Base-by-base conservation (phyloP, 2,797 vertebrate species). In the Sciaenops ocellatus region DNA sequence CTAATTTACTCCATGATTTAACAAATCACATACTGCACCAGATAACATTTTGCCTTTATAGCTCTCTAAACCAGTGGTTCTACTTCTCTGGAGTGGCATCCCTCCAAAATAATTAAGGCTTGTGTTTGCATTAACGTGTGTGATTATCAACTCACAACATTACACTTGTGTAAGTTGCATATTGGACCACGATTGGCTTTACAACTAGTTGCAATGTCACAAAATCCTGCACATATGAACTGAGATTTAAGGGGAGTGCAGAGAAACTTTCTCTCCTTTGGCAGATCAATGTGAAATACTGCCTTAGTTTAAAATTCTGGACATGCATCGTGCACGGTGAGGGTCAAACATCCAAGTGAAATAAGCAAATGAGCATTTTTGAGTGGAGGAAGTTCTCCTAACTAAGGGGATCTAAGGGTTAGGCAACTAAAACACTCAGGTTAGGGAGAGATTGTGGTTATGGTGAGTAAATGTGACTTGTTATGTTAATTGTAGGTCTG, bases 1-100 rank as follows among this genome's bases (percentile, higher is more conserved):
- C 82, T 82, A 67, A 90, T 93, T 90, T 87, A 82, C 65, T 82
- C 69, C 70, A 78, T 67, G 57, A 83, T 81, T 90, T 84, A 80
- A 90, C 87, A 88, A 92, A 89, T 76, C 67, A 74, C 70, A 76
- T 38, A 52, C 18, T 64, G 64, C 80, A 68, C 82, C 69, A 69
- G 64, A 78, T 61, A 56, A 75, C 60, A 66, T 34, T 68, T 26
- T 51, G 54, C 64, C 76, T 60, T 64, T 41, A 34, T 54, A 28
- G 15, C 52, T 46, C 47, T 78, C 52, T 60, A 65, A 80, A 76
- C 48, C 34, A 38, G 34, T 9, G 8, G 34, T 2, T 38, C 8
- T 38, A 38, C 34, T 38, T 38, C 34, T 38, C 9, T 38, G 34
- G 34, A 38, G 34, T 38, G 34, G 34, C 34, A 2, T 38, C 34